These are phyloP conservation scores for Cassiopea andromeda DNA, from an alignment of 30 jellyfish, hydroid and myxozoan species.

Conservation along the genomic window DNA sequence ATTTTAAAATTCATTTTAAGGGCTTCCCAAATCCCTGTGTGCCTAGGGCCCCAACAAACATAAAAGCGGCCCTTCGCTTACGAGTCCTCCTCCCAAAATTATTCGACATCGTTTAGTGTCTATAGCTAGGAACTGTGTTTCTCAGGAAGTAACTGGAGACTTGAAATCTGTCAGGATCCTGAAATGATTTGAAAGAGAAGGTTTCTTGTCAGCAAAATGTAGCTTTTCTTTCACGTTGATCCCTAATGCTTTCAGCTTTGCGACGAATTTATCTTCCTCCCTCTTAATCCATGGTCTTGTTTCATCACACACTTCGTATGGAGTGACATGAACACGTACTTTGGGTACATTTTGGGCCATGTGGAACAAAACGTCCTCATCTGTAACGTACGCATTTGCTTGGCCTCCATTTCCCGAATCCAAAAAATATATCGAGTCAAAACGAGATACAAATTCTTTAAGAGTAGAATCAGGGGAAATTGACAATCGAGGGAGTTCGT, in stretches of 20 bases:
- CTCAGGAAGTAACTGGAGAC: slow-evolving; percentile 19
- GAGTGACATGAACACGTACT: slow-evolving; percentile 80
- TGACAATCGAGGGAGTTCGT: slow-evolving; percentile 70
- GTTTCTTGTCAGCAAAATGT: slow-evolving; percentile 68
- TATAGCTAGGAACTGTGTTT: not conserved
- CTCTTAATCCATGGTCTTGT: slow-evolving; percentile 80
- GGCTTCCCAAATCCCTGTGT: too few species aligned
- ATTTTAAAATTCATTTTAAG: too few species aligned
- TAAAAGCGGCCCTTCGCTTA: not conserved
- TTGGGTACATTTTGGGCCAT: slow-evolving; percentile 64
- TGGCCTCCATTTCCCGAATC: slow-evolving; percentile 87
- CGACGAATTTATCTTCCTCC: slow-evolving; percentile 68
- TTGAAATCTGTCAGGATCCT: slow-evolving; percentile 52
- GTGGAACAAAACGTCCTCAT: slow-evolving; percentile 57
- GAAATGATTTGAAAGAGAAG: slow-evolving; percentile 74
- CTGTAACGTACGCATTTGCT: slow-evolving; percentile 79
- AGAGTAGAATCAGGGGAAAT: slow-evolving; percentile 19
- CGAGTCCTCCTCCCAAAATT: not conserved
- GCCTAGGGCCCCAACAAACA: too few species aligned
- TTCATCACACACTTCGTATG: slow-evolving; percentile 74
- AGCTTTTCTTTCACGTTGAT: slow-evolving; percentile 59
- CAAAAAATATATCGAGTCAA: slow-evolving; percentile 67
- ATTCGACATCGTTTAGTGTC: not conserved
- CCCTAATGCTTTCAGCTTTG: slow-evolving; percentile 55
- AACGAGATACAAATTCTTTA: slow-evolving; percentile 32